Conservation (phyloP, 2,888 invertebrate species). For the Steromphala cineraria region DNA sequence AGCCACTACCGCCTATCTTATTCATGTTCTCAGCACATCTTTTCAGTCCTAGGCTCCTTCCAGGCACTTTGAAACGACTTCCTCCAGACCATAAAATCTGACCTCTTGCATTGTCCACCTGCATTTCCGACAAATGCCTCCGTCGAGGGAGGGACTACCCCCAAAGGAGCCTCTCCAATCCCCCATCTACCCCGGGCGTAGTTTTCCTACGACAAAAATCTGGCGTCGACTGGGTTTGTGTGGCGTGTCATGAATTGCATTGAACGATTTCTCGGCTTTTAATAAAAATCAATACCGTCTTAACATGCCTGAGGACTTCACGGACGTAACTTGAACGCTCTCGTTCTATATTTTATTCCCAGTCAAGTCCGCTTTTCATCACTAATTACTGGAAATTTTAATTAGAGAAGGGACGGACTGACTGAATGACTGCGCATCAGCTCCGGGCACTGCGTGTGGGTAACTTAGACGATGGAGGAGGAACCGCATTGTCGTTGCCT, state of each 20-base stretch:
- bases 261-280: constrained; percentile 1
- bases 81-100: constrained; percentile 7
- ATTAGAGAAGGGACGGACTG: neutral
- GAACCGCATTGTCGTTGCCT: neutral
- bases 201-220: neutral
- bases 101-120: constrained; percentile 1
- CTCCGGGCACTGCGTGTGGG: neutral
- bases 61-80: neutral
- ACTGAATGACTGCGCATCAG: neutral
- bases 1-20: neutral
- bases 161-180: neutral
- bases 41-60: neutral
- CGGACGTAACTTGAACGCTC: constrained; percentile 1
- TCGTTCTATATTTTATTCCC: constrained; percentile 1
- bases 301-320: neutral
- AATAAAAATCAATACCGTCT: constrained; percentile 7
- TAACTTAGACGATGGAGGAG: neutral
- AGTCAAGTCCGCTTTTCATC: neutral
- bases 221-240: neutral
- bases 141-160: neutral
- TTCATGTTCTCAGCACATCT: neutral
- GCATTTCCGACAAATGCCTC: neutral
- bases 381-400: neutral
- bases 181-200: neutral
- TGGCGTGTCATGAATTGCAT: neutral